Percentiles rank a stretch among this genome's conserved stretches.
Evolutionary conservation across 2,113 vertebrate species (phyloP).

Genomic region (Hippocampus abdominalis): DNA sequence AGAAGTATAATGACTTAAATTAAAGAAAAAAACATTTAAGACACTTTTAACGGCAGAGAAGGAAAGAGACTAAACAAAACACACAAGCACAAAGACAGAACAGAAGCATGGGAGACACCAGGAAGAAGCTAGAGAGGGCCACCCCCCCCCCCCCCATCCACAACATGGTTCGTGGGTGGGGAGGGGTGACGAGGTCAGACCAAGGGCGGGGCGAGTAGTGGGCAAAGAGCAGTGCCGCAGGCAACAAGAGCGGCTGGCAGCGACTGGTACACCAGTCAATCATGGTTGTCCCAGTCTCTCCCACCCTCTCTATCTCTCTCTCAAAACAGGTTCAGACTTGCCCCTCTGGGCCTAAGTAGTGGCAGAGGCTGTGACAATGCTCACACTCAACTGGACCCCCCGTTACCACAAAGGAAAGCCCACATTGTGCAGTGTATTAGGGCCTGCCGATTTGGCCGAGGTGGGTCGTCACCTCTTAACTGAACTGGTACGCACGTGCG

Average conservation of each 20-base stretch:
- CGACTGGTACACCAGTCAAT: conserved; percentile 53
- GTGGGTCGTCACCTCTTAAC: conserved; percentile 78
- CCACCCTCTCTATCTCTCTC: conserved; percentile 7
- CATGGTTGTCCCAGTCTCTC: conserved; percentile 8
- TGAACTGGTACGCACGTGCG: conserved; percentile 71
- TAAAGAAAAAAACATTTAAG: background rate
- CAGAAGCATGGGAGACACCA: conserved; percentile 24
- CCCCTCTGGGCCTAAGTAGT: conserved; percentile 35
- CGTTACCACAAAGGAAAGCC: conserved; percentile 46
- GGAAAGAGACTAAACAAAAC: background rate
- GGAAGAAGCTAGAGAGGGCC: conserved; percentile 8
- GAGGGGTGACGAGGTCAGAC: conserved; percentile 1
- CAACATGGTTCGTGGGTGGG: conserved; percentile 17
- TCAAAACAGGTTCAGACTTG: conserved; percentile 48
- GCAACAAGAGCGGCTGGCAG: conserved; percentile 47
- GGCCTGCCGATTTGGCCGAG: conserved; percentile 66
- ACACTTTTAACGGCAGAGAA: background rate
- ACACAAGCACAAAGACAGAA: conserved; percentile 20
- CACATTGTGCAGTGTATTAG: conserved; percentile 37
- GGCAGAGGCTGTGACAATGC: conserved; percentile 40
- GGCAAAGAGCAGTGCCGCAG: conserved; percentile 47
- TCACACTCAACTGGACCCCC: conserved; percentile 51
- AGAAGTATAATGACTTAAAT: background rate
- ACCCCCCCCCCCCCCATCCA: background rate
- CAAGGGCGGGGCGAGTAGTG: conserved; percentile 27